Conservation (phyloP, 2,888 invertebrate genomes). For the Maniola hyperantus region DNA sequence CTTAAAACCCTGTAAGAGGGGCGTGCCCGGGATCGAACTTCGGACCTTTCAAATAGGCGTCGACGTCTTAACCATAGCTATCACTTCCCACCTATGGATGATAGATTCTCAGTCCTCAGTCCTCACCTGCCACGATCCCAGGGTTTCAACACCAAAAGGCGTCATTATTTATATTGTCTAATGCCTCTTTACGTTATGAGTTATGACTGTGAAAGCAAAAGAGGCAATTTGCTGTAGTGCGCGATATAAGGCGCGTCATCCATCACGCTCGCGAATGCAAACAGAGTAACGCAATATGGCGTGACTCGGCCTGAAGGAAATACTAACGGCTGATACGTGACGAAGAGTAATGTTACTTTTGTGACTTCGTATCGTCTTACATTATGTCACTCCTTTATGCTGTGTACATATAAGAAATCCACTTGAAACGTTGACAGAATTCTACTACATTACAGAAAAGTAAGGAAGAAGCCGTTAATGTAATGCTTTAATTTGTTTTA, state of each 20-base stretch:
- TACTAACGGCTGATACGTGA: slow-evolving; percentile 18
- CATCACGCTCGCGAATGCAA: slow-evolving; percentile 18
- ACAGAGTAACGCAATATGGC: slow-evolving; percentile 19
- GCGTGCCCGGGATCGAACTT: too few species aligned
- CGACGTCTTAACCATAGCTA: too few species aligned
- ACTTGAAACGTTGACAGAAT: neutral
- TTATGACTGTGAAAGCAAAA: neutral
- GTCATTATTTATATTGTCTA: neutral
- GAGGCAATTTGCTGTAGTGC: slow-evolving; percentile 7
- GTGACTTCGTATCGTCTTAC: neutral
- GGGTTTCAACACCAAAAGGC: too few species aligned
- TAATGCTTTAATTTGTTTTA: too few species aligned
- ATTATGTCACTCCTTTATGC: slow-evolving; percentile 1
- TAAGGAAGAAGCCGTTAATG: too few species aligned
- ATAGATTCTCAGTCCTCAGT: too few species aligned
- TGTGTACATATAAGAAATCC: neutral
- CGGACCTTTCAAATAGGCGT: too few species aligned
- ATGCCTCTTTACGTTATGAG: neutral
- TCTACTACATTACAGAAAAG: neutral
- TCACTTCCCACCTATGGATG: too few species aligned
- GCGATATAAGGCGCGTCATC: slow-evolving; percentile 10
- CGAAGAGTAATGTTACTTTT: slow-evolving; percentile 12
- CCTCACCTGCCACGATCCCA: too few species aligned
- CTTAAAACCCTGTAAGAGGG: too few species aligned
- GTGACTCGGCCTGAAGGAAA: slow-evolving; percentile 11